Conservation (phyloP, 2,113 vertebrate species). For the Cryptomyrus ogoouensis region DNA sequence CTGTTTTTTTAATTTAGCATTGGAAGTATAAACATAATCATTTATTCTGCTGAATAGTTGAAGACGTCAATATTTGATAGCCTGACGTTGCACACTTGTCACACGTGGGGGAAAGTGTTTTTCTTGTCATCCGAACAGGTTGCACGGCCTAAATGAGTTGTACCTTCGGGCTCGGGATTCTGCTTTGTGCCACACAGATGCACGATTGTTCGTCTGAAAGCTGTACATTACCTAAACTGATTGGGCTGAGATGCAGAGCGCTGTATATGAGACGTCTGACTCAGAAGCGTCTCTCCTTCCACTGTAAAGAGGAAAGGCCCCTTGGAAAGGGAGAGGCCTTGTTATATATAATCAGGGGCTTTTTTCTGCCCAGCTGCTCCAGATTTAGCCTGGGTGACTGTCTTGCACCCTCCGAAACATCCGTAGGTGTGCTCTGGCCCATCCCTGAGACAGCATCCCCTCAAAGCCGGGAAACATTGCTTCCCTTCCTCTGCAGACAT, state of each 20-base stretch:
- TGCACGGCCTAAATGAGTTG: background rate
- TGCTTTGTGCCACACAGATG: slow-evolving; percentile 24
- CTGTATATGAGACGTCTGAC: background rate
- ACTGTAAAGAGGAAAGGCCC: background rate
- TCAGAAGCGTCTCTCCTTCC: slow-evolving; percentile 4
- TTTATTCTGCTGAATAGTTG: background rate
- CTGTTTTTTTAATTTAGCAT: background rate
- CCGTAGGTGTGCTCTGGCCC: background rate
- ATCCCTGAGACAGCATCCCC: background rate
- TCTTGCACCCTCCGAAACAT: background rate
- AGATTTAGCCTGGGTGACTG: background rate
- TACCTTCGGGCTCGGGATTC: background rate
- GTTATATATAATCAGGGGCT: slow-evolving; percentile 9
- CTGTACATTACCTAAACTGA: slow-evolving; percentile 41
- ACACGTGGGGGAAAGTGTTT: background rate
- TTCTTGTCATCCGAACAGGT: background rate
- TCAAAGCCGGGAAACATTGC: background rate
- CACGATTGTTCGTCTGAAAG: slow-evolving; percentile 38
- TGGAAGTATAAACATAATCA: background rate
- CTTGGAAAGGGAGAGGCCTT: background rate
- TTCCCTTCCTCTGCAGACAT: slow-evolving; percentile 63
- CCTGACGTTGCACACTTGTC: background rate
- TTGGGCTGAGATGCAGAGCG: slow-evolving; percentile 31
- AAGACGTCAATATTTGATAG: background rate
- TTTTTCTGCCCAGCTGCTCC: background rate